A percentile compares a stretch with the other conserved stretches of the same genome.
Evolutionary conservation across 2,113 vertebrate genomes (phyloP).

Genomic region (Oreamnos americanus): DNA sequence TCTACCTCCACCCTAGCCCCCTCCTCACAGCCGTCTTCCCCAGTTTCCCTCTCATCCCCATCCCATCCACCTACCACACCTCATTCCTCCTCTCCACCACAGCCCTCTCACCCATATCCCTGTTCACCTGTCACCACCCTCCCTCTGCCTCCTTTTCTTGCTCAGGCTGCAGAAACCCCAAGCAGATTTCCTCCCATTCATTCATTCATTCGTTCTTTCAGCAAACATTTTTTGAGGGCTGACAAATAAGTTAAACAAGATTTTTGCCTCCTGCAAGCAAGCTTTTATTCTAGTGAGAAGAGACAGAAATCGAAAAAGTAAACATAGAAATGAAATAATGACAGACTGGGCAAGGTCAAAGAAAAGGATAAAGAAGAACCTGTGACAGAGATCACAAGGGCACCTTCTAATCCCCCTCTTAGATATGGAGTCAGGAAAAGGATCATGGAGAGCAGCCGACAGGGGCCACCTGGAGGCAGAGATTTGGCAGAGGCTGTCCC

Average conservation of each 20-base stretch:
- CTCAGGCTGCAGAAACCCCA: background rate
- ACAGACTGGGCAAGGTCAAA: background rate
- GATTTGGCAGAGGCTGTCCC: background rate
- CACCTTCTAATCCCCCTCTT: background rate
- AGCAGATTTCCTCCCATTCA: background rate
- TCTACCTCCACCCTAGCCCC: background rate
- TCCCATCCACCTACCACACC: background rate
- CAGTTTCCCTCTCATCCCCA: background rate
- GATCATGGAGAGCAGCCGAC: background rate
- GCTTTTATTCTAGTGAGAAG: slow-evolving; percentile 44
- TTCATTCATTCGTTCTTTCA: background rate
- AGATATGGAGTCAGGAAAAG: background rate
- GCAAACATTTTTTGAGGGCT: background rate
- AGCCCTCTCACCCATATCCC: background rate
- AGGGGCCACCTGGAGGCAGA: background rate
- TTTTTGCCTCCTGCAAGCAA: slow-evolving; percentile 12
- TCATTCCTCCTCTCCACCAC: no score
- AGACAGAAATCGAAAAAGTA: slow-evolving; percentile 35
- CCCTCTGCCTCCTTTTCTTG: background rate
- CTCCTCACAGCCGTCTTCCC: background rate
- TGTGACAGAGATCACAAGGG: background rate
- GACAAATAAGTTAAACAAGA: slow-evolving; percentile 12
- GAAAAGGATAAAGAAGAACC: background rate
- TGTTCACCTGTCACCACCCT: background rate
- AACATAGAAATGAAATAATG: slow-evolving; percentile 25